phyloP scores from a whole-genome alignment of 2,113 vertebrate species.

The Piaya cayana region DNA sequence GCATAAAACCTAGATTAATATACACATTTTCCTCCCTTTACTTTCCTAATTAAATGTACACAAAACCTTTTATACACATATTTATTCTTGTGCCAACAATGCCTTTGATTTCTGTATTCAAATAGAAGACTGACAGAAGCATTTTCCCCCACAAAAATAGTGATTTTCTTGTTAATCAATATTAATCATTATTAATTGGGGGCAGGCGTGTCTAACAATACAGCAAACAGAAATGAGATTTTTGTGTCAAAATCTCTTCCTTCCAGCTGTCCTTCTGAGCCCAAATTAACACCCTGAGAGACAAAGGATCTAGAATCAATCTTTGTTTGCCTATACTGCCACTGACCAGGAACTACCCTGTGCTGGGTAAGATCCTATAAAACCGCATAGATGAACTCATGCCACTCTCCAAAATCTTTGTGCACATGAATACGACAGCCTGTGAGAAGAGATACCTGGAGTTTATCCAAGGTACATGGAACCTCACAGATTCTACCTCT shows the following conservation, averaged over 20 bases:
- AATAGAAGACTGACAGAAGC: neutral
- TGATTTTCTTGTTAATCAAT: conserved; percentile 40
- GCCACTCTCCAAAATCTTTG: neutral
- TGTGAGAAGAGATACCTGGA: neutral
- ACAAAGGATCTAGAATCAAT: conserved; percentile 39
- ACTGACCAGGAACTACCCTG: neutral
- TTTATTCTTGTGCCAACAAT: conserved; percentile 23
- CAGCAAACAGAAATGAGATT: neutral
- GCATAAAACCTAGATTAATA: conserved; percentile 34
- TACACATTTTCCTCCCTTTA: neutral
- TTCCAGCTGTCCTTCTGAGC: neutral
- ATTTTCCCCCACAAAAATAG: neutral
- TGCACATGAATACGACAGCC: neutral
- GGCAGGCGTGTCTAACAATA: neutral
- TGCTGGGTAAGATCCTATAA: neutral
- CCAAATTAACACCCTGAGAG: neutral
- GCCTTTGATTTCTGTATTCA: conserved; percentile 1
- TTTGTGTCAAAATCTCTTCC: neutral
- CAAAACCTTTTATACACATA: neutral
- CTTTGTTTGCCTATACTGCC: conserved; percentile 39
- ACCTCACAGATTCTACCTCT: neutral
- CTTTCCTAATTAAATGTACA: conserved; percentile 46
- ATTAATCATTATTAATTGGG: conserved; percentile 18
- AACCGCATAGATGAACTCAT: neutral
- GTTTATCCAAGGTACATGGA: neutral